These are phyloP conservation scores for Ailurus styani DNA, from an alignment of 2,113 vertebrate species.

Conservation along the genomic window DNA sequence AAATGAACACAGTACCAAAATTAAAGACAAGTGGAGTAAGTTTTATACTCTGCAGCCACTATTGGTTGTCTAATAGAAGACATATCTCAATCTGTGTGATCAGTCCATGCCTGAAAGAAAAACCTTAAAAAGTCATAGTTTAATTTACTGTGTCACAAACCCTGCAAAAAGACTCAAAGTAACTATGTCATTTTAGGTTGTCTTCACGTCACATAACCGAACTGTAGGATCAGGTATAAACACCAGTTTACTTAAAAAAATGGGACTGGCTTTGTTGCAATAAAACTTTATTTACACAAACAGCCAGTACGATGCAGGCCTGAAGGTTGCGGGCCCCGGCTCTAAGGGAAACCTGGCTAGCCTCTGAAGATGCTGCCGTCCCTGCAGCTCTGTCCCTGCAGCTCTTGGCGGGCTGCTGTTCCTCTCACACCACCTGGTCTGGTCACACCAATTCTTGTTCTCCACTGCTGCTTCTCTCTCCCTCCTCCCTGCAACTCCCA, in stretches of 20 bases:
- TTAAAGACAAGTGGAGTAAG: not conserved
- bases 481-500: not conserved
- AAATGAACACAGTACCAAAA: not conserved
- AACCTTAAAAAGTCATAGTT: not conserved
- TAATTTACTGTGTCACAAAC: not conserved
- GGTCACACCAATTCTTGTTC: not conserved
- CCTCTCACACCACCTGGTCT: too few species aligned
- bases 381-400: not conserved
- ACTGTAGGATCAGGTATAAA: not conserved
- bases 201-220: not conserved
- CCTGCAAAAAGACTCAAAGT: not conserved
- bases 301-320: not conserved
- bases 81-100: not conserved
- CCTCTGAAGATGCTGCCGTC: not conserved
- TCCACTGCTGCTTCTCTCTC: not conserved
- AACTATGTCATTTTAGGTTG: not conserved
- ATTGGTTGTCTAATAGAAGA: not conserved
- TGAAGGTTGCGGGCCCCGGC: fast-evolving
- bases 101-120: not conserved
- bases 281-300: not conserved
- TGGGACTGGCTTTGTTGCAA: not conserved
- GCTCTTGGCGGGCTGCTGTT: not conserved
- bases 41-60: not conserved
- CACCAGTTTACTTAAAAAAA: not conserved
- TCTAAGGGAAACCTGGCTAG: not conserved